phyloP scores from a whole-genome alignment of 2,888 invertebrate species.

The Calliphora vomitoria region DNA sequence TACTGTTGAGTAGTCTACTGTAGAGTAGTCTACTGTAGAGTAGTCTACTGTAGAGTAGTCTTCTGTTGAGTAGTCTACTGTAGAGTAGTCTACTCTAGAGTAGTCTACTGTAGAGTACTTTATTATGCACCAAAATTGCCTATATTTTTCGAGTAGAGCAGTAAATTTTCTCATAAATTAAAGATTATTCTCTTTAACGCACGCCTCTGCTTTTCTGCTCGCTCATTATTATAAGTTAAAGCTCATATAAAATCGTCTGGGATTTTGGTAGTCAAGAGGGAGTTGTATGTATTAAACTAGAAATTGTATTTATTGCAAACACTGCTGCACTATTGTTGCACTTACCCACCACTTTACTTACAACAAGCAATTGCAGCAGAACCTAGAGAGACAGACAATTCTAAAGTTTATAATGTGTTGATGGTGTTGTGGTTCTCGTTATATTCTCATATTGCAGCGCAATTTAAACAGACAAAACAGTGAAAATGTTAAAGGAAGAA shows the following conservation, averaged over 20 bases:
- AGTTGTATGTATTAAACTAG: slow-evolving; percentile 9
- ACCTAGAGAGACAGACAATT: slow-evolving; percentile 33
- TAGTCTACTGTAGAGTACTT: no score
- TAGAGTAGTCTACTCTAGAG: no score
- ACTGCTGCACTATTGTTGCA: slow-evolving; percentile 36
- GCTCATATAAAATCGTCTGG: background rate
- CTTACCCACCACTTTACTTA: slow-evolving; percentile 1
- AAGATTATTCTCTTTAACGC: background rate
- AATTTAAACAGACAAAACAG: slow-evolving; percentile 58
- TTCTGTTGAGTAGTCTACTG: no score
- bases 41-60: no score
- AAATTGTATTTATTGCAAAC: slow-evolving; percentile 36
- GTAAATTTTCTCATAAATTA: no score
- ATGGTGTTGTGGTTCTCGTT: slow-evolving; percentile 68
- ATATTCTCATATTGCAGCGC: slow-evolving; percentile 49
- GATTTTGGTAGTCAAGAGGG: background rate
- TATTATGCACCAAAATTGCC: no score
- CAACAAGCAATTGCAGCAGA: slow-evolving; percentile 29
- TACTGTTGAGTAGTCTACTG: no score
- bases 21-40: no score
- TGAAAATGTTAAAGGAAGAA: slow-evolving; percentile 54
- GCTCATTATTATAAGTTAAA: background rate
- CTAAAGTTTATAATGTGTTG: slow-evolving; percentile 70
- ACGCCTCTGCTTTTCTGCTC: background rate
- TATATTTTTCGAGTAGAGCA: no score